Base-by-base conservation (phyloP, 1,140 invertebrate species). In the Alviniconcha marisindica region DNA sequence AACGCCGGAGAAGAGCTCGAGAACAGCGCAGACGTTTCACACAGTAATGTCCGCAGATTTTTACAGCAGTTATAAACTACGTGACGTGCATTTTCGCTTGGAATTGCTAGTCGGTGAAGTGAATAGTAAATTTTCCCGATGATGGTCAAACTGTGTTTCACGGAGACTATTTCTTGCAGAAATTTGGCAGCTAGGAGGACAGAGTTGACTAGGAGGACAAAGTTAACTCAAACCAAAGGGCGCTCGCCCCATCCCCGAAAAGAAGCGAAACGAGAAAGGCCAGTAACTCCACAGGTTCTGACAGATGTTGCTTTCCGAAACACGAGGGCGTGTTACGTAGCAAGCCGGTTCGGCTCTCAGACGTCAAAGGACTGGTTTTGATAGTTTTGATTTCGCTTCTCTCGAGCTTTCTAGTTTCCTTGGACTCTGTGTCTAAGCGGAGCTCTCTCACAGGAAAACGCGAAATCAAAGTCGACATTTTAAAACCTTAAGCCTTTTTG, bases 261-360 rank as follows among this genome's bases (percentile, higher is more conserved):
- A 31, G 10, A 31, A 12, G 28, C n/a, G n/a, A 24, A 71, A 71
- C 36, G 38, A 24, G 69, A 40, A 71, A 71, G 36, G 36, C 69
- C 33, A 24, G 69, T 40, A 71, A 71, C 69, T 38, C 69, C 69
- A 31, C n/a, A 40, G 5, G 0, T 71, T 71, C 7, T 71, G 14
- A 71, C 69, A 71, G 36, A 71, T 71, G 69, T 71, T 33, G 36
- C 36, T 71, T 40, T 24, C 5, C 31, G 36, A 24, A 71, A 71
- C 69, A 42, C 36, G 69, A 18, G 2, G 7, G 10, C 18, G 56
- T 71, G 36, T 40, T 21, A 24, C 2, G 18, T 5, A 36, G 1
- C 31, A 36, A 40, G 31, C 28, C n/a, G 63, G 63, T 66, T 31
- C 12, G 5, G 63, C 18, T 48, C 44, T 10, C 44, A 48, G 18